Base-by-base conservation (phyloP, 2,888 invertebrate species). In the Lottia gigantea region DNA sequence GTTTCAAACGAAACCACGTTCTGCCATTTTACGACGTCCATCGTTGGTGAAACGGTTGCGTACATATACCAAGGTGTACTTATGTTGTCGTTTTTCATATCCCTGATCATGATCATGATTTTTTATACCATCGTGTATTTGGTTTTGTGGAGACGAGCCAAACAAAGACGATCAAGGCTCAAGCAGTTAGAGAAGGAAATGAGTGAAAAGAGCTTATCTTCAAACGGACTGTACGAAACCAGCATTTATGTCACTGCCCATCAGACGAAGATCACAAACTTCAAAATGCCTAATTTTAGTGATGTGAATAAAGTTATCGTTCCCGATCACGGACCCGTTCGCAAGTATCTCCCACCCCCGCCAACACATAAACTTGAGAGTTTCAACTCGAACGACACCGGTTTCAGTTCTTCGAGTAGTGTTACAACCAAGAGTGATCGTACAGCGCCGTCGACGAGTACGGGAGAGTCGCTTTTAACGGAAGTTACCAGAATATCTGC, bases 21-120 rank as follows among this genome's bases (percentile, higher is more conserved):
- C 67, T 83, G 83, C 66, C 83, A 82, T 71, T 83, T 83, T 66
- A 83, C 83, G 0, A 80, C 76, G 61, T 68, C 76, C 0, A 66
- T 80, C 3, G 64, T 80, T 63, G 80, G 80, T 11, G 72, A 77
- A 26, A 66, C 40, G 11, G 68, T 73, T 3, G 78, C 77, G 7
- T 70, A 68, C 2, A 61, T 76, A 1, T 84, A 82, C 65, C 81
- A 81, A 67, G 71, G 73, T 6, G 31, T 75, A 2, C 77, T 80
- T 14, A 76, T 78, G 70, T 16, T 78, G 11, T 25, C 72, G 3
- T 83, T 81, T 70, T 71, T 78, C 47, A 15, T 77, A 3, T 66
- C 76, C 11, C 64, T 82, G 11, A 7, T 80, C 11, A 68, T 74
- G 25, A 80, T 84, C 16, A 74, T 79, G 25, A 71, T 82, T 26